Evolutionary conservation across 2,797 vertebrate genomes (phyloP).

Genomic region (Iguana delicatissima): DNA sequence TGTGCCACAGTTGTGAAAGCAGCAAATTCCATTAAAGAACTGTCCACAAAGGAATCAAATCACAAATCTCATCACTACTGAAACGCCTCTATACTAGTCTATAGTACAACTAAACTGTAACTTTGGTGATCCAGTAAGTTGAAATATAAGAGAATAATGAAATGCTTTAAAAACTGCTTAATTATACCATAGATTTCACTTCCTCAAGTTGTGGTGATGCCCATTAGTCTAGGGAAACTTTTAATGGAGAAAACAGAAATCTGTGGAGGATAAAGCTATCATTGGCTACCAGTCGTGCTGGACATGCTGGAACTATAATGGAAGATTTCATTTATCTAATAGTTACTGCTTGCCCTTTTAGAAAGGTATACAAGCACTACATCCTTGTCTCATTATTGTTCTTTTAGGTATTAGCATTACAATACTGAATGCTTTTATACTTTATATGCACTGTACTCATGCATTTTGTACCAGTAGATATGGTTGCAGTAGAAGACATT

Average conservation of each 20-base stretch:
- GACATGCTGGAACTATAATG: not conserved
- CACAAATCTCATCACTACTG: not conserved
- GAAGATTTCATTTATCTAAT: not conserved
- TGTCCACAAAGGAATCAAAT: not conserved
- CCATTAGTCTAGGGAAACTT: not conserved
- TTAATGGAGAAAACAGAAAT: not conserved
- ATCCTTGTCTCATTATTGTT: not conserved
- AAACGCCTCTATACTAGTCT: not conserved
- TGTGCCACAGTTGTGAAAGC: not conserved
- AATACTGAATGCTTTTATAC: not conserved
- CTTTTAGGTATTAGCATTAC: not conserved
- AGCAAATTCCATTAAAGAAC: too few relatives aligned
- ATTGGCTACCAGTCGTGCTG: not conserved
- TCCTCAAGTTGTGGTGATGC: not conserved
- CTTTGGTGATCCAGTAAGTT: not conserved
- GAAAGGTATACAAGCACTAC: not conserved
- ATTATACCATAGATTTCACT: not conserved
- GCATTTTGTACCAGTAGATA: not conserved
- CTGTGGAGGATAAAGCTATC: not conserved
- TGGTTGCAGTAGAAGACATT: not conserved
- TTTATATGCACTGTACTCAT: not conserved
- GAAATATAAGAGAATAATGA: not conserved
- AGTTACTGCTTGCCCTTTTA: not conserved
- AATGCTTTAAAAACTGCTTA: not conserved
- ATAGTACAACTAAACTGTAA: not conserved